Evolutionary conservation across 2,797 vertebrate genomes (phyloP).

Genomic region (Chloroceryle inda): DNA sequence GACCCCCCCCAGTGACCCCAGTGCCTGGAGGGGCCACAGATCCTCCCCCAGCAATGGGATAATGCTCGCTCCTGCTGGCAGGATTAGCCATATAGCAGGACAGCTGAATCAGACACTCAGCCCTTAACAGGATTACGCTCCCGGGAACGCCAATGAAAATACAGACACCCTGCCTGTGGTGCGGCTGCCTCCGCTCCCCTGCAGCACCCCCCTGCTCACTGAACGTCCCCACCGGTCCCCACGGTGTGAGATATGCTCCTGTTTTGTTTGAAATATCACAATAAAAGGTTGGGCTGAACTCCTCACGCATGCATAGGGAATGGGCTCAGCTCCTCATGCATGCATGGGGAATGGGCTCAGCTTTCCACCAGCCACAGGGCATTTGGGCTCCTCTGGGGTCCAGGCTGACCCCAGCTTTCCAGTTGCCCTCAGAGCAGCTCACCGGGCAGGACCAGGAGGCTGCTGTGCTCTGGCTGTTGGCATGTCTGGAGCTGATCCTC

Average conservation of each 20-base stretch:
- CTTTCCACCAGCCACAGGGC: neutral
- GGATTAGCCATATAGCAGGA: neutral
- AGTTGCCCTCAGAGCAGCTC: neutral
- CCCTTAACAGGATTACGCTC: slow-evolving; percentile 62
- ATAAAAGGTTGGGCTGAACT: neutral
- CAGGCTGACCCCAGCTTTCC: neutral
- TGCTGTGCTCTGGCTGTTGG: fast-evolving
- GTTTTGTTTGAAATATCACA: neutral
- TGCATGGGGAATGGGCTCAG: fast-evolving
- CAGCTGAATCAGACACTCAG: slow-evolving; percentile 62
- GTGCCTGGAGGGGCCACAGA: neutral
- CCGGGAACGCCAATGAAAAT: slow-evolving; percentile 17
- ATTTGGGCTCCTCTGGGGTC: neutral
- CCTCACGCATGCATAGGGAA: fast-evolving
- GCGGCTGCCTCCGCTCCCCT: neutral
- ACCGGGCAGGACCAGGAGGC: neutral
- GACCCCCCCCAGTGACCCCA: neutral
- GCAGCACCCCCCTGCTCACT: neutral
- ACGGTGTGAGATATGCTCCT: neutral
- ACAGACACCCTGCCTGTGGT: neutral
- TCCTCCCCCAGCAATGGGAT: neutral
- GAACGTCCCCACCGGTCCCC: neutral
- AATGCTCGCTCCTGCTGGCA: slow-evolving; percentile 9
- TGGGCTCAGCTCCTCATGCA: fast-evolving
- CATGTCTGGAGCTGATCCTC: neutral